A percentile compares a stretch with the other conserved stretches of the same genome.
Evolutionary conservation across 2,888 invertebrate species (phyloP).

Genomic region (Phaonia tiefii): DNA sequence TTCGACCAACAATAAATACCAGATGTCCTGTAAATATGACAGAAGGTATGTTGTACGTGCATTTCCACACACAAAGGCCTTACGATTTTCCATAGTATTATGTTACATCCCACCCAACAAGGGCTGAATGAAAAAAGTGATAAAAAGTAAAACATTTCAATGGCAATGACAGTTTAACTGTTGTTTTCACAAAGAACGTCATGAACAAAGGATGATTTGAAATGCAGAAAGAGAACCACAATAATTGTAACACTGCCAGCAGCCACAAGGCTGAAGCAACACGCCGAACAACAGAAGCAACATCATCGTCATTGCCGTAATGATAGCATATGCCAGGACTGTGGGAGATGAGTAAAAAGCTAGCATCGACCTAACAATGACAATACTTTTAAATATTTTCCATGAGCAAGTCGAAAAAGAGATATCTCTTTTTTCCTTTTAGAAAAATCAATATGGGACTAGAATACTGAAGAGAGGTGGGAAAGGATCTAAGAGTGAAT

Average conservation of each 20-base stretch:
- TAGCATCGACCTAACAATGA: background rate
- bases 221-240: slow-evolving; percentile 6
- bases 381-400: slow-evolving; percentile 13
- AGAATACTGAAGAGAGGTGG: no score
- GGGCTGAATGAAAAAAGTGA: slow-evolving; percentile 7
- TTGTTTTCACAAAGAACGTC: slow-evolving; percentile 19
- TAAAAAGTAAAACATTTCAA: slow-evolving; percentile 41
- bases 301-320: slow-evolving; percentile 20
- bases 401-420: slow-evolving; percentile 3
- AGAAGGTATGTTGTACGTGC: no score
- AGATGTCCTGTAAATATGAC: no score
- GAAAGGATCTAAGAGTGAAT: no score
- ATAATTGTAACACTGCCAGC: background rate
- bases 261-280: slow-evolving; percentile 1
- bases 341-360: slow-evolving; percentile 1
- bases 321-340: slow-evolving; percentile 11
- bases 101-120: background rate
- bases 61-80: background rate
- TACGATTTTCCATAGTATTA: background rate
- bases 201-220: slow-evolving; percentile 15
- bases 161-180: slow-evolving; percentile 53
- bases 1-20: no score
- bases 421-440: background rate
- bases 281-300: background rate
- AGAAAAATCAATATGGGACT: background rate